A percentile compares a stretch with the other conserved stretches of the same genome.
Evolutionary conservation across 2,797 vertebrate species (phyloP).

Genomic region (Mus minutoides): DNA sequence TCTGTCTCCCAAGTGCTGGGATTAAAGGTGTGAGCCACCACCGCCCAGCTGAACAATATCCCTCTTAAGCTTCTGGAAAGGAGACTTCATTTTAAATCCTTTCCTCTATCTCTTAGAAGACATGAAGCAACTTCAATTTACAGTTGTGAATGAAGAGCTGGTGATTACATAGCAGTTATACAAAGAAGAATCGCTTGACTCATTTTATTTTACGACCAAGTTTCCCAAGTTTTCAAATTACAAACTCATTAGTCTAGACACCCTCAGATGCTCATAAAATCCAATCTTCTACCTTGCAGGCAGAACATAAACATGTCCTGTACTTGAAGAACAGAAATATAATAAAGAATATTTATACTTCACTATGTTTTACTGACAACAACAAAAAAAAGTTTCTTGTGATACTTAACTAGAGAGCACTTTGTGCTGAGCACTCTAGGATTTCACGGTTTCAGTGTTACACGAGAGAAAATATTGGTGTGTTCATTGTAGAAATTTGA

Average conservation of each 20-base stretch:
- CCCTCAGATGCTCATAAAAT: constrained; percentile 51
- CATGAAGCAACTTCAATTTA: not conserved
- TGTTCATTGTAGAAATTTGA: not conserved
- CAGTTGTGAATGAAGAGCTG: not conserved
- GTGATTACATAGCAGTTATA: not conserved
- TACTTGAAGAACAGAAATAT: constrained; percentile 42
- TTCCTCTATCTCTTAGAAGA: not conserved
- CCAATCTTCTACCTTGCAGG: constrained; percentile 1
- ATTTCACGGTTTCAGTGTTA: not conserved
- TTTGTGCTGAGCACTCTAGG: not conserved
- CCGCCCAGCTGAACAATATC: not conserved
- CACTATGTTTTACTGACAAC: constrained; percentile 6
- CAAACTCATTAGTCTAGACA: constrained; percentile 27
- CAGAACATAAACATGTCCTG: constrained; percentile 55
- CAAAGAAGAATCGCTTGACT: constrained; percentile 22
- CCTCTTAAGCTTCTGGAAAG: not conserved
- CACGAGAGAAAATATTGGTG: not conserved
- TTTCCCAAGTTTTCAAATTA: constrained; percentile 34
- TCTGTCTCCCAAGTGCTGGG: too few relatives aligned
- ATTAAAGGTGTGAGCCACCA: too few relatives aligned
- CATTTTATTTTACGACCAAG: constrained; percentile 1
- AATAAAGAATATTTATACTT: constrained; percentile 30
- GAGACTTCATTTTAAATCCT: not conserved
- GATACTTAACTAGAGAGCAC: not conserved
- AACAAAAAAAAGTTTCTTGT: constrained; percentile 6